phyloP scores from a whole-genome alignment of 1,140 invertebrate species.

The Neodiprion lecontei region DNA sequence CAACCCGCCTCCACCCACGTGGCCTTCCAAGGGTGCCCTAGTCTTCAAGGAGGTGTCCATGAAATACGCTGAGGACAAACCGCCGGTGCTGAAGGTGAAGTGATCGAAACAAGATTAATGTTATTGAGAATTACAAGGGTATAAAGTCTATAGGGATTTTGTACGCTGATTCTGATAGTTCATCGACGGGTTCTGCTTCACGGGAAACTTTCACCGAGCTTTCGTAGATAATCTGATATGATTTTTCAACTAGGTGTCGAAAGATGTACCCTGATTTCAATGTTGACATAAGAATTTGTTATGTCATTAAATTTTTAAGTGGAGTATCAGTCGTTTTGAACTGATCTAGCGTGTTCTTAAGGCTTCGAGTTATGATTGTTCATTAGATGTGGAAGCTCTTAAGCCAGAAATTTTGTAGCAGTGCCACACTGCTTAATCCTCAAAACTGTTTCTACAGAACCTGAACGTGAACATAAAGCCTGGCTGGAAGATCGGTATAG shows the following conservation, averaged over 20 bases:
- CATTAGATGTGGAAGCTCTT: no score
- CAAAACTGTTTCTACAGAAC: slow-evolving; percentile 44
- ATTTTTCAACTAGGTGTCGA: no score
- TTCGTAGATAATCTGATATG: no score
- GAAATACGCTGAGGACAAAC: slow-evolving; percentile 68
- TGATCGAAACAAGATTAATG: slow-evolving; percentile 19
- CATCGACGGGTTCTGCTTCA: no score
- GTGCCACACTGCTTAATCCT: no score
- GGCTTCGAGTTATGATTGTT: background rate
- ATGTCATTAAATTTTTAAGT: background rate
- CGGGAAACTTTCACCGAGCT: no score
- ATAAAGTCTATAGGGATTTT: no score
- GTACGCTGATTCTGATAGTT: no score
- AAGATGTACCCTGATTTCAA: no score
- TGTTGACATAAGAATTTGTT: background rate
- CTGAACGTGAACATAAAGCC: slow-evolving; percentile 68
- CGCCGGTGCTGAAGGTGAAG: slow-evolving; percentile 70
- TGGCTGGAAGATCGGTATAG: slow-evolving; percentile 76
- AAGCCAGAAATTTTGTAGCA: no score
- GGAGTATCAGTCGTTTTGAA: background rate
- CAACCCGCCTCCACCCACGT: slow-evolving; percentile 49
- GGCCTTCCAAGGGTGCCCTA: slow-evolving; percentile 57
- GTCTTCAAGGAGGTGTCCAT: slow-evolving; percentile 71
- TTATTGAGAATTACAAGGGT: background rate
- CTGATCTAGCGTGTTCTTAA: background rate